Conservation (phyloP, 2,797 vertebrate genomes). For the Micropoecilia bifurca region DNA sequence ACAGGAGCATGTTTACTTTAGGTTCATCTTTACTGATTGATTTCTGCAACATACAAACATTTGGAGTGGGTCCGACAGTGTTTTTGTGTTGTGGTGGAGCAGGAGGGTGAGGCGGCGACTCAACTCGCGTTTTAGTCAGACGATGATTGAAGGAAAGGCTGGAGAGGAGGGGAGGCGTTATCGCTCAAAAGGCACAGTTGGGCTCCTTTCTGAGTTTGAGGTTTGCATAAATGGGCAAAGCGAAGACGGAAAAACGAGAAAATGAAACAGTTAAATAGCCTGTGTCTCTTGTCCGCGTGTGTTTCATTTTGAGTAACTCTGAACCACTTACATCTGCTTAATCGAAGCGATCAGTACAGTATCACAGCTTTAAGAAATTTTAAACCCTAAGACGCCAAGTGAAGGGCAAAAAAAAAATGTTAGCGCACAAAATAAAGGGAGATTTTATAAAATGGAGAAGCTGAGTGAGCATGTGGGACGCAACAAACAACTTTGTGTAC, state of each 20-base stretch:
- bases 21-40: constrained; percentile 87
- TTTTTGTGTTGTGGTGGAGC: constrained; percentile 21
- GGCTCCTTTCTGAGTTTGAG: constrained; percentile 83
- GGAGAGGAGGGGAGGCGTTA: constrained; percentile 36
- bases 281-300: neutral
- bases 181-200: constrained; percentile 91
- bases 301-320: constrained; percentile 8
- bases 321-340: constrained; percentile 4
- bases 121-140: constrained; percentile 50
- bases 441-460: neutral
- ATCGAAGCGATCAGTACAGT: neutral
- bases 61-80: constrained; percentile 43
- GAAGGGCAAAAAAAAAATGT: neutral
- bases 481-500: constrained; percentile 83
- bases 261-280: neutral
- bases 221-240: constrained; percentile 60
- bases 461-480: constrained; percentile 12
- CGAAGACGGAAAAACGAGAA: constrained; percentile 53
- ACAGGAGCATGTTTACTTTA: constrained; percentile 60
- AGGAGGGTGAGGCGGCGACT: constrained; percentile 51
- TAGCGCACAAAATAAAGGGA: neutral
- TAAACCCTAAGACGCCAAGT: constrained; percentile 2
- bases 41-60: constrained; percentile 88
- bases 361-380: neutral
- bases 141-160: constrained; percentile 47